Evolutionary conservation across 2,797 vertebrate genomes (phyloP), one percentile per base, ranked within the genome.

Genomic region (Pyrocephalus nanus): DNA sequence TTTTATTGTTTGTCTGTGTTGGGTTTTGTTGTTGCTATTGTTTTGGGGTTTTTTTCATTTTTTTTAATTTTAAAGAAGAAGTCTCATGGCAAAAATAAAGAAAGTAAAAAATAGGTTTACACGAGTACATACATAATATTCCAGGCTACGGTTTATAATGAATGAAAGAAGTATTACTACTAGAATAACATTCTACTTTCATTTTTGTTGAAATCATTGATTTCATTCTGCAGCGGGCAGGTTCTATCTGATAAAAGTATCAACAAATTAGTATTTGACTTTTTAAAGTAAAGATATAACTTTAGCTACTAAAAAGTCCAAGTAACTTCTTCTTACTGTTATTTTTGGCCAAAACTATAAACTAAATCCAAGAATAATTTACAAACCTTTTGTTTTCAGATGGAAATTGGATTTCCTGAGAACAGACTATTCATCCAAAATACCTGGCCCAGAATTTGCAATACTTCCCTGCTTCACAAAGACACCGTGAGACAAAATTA

Each of bases 361-460:
- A 81, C 20, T 58, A 58, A 81, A 88, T 84, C 81, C n/a, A 75
- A 64, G 70, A 86, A 12, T 13, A 92, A 92, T 67, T 81, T 34
- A 90, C 34, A 86, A 47, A 51, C 45, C 57, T 43, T 91, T 91
- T 89, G 61, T 62, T 90, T 94, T 75, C 51, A 86, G 36, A 70
- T 42, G 47, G 54, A 94, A 92, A 84, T 2, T 60, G 26, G 38
- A 84, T 70, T 92, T 96, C 83, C 83, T 88, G 30, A 84, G 29
- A 88, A 85, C 45, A 90, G 69, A 40, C 23, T 64, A 69, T 45
- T 84, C 40, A 76, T 48, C 53, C 48, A 71, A 67, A 92, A 92
- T 71, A 90, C 45, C 70, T 60, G 62, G 43, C 12, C 45, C 71
- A 60, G 42, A 71, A 87, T 61, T 88, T 72, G 69, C 75, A 86